Percentiles rank a stretch among this genome's conserved stretches.
phyloP scores from a whole-genome alignment of 2,888 invertebrate species.

The Parnassius apollo region DNA sequence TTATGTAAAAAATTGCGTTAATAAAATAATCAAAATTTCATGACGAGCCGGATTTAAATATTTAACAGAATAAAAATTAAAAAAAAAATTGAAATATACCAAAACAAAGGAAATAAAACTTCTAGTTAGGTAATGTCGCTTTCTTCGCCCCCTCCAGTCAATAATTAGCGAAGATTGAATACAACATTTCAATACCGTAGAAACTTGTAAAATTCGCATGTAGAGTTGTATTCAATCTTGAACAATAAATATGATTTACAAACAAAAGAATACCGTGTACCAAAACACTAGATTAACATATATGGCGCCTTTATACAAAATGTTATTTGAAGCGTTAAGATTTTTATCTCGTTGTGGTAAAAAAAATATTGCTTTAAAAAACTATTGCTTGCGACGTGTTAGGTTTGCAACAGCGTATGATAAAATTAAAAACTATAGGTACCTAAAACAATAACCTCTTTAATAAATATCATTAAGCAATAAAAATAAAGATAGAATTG shows the following conservation, averaged over 20 bases:
- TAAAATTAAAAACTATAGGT: conserved; percentile 8
- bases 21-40: too few species aligned
- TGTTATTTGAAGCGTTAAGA: conserved; percentile 38
- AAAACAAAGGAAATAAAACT: too few species aligned
- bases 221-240: not conserved
- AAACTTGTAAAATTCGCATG: not conserved
- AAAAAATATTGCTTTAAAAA: conserved; percentile 2
- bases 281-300: conserved; percentile 19
- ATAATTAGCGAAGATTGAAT: not conserved
- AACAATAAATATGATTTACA: not conserved
- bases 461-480: conserved; percentile 11
- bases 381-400: conserved; percentile 3
- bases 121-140: not conserved
- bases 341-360: conserved; percentile 28
- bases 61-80: too few species aligned
- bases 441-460: conserved; percentile 11
- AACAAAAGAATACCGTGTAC: conserved; percentile 31
- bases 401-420: conserved; percentile 4
- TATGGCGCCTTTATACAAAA: conserved; percentile 32
- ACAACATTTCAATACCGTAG: not conserved
- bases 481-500: conserved; percentile 15
- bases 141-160: not conserved
- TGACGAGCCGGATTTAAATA: too few species aligned
- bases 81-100: too few species aligned
- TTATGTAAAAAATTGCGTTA: too few species aligned